A percentile compares a stretch with the other conserved stretches of the same genome.
Conservation (phyloP, 2,888 invertebrate genomes). For the Theretra japonica region DNA sequence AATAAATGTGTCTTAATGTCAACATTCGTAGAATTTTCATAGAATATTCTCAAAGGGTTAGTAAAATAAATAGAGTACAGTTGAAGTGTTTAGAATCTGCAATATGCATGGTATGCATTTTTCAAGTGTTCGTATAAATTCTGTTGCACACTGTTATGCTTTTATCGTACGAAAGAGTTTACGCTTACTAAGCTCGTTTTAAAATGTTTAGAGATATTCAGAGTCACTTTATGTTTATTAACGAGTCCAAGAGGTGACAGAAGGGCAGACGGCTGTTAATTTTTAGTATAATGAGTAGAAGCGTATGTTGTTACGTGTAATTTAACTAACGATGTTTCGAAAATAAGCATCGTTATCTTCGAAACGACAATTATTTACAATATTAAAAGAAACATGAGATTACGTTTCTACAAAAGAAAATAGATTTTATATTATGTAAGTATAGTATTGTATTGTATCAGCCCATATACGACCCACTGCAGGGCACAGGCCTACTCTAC, state of each 20-base stretch:
- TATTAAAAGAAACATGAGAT: too few relatives aligned
- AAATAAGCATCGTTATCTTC: background rate
- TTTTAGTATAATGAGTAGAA: slow-evolving; percentile 20
- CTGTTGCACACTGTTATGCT: background rate
- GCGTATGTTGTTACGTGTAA: slow-evolving; percentile 2
- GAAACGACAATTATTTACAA: too few relatives aligned
- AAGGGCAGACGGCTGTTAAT: slow-evolving; percentile 48
- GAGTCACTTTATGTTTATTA: slow-evolving; percentile 31
- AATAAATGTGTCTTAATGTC: too few relatives aligned
- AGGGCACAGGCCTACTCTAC: too few relatives aligned
- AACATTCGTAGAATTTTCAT: background rate
- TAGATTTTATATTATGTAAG: too few relatives aligned
- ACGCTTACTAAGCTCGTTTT: background rate
- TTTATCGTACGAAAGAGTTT: background rate
- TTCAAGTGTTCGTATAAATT: background rate
- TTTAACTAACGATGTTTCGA: background rate
- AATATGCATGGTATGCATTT: background rate
- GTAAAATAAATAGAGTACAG: background rate
- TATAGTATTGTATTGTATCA: too few relatives aligned
- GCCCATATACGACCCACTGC: too few relatives aligned
- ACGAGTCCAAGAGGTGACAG: slow-evolving; percentile 41
- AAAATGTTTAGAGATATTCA: slow-evolving; percentile 25
- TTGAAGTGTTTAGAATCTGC: background rate
- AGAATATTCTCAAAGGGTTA: background rate
- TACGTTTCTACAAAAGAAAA: too few relatives aligned